Base-by-base conservation (phyloP, 2,113 vertebrate species). In the Osmerus mordax region DNA sequence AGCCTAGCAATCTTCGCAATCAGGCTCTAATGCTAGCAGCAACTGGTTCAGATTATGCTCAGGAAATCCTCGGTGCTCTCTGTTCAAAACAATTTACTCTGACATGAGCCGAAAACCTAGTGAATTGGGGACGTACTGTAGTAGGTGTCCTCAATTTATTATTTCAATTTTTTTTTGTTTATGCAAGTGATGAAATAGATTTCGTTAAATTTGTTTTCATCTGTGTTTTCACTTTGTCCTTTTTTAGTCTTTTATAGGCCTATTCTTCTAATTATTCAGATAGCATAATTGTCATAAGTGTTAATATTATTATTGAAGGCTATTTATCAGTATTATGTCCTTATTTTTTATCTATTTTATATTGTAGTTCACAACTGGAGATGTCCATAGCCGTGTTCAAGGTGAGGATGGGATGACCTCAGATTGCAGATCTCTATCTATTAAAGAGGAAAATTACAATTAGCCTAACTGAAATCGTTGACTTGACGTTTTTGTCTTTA, bases 31-130 rank as follows among this genome's bases (percentile, higher is more conserved):
- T 85, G 87, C 91, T 84, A 78, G 79, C 90, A 87, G 89, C 88
- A 88, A 92, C 91, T 94, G 92, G 90, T 93, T 94, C 90, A 89
- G 90, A 94, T 94, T 94, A 94, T 87, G 83, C 83, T 88, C 91
- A 92, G 93, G 93, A 94, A 92, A 93, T 92, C 91, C 93, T 91
- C 88, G 68, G 90, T 92, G 91, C 92, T 91, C 93, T 90, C 91
- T 89, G 92, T 89, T 92, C 90, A 90, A 92, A 93, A 92, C 93
- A 90, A 90, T 93, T 92, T 91, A 94, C 81, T 81, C 86, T 92
- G 91, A 94, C 91, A 89, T 89, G 89, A 90, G 88, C 84, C 79
- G 75, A 84, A 78, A 76, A 75, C 82, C 82, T 65, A 84, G 83
- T 62, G 73, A 5, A 58, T 62, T 21, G 21, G 25, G 23, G 69